phyloP scores from a whole-genome alignment of 2,797 vertebrate species.

The Harpagifer antarcticus region DNA sequence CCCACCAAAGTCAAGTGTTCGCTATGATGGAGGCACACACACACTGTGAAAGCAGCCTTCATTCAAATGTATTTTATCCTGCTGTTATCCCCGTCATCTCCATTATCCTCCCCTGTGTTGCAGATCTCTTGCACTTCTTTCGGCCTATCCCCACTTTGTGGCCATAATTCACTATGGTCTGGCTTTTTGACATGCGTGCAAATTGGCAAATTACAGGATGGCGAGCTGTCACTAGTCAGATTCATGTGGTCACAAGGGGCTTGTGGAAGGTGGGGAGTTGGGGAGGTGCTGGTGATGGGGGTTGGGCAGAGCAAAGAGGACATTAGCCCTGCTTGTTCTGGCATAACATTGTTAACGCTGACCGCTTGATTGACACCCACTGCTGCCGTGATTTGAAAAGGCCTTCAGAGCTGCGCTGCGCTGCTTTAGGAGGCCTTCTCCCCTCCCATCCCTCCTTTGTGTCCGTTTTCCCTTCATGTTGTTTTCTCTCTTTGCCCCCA shows the following conservation, averaged over 20 bases:
- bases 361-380: constrained; percentile 80
- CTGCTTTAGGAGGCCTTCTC: constrained; percentile 69
- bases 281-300: constrained; percentile 56
- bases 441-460: constrained; percentile 72
- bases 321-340: constrained; percentile 74
- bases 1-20: constrained; percentile 62
- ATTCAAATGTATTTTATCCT: constrained; percentile 74
- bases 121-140: constrained; percentile 71
- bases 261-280: constrained; percentile 69
- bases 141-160: constrained; percentile 83
- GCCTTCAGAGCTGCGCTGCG: constrained; percentile 56
- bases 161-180: constrained; percentile 77
- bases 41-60: constrained; percentile 67
- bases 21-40: constrained; percentile 49
- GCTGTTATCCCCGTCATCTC: constrained; percentile 68
- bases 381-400: constrained; percentile 75
- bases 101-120: constrained; percentile 71
- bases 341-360: constrained; percentile 87
- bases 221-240: constrained; percentile 81
- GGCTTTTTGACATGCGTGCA: constrained; percentile 87
- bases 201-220: constrained; percentile 88
- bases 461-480: constrained; percentile 74
- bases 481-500: constrained; percentile 76
- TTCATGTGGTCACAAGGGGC: constrained; percentile 80
- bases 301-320: constrained; percentile 67